Base-by-base conservation (phyloP, 2,113 vertebrate species). In the Phocoena phocoena region DNA sequence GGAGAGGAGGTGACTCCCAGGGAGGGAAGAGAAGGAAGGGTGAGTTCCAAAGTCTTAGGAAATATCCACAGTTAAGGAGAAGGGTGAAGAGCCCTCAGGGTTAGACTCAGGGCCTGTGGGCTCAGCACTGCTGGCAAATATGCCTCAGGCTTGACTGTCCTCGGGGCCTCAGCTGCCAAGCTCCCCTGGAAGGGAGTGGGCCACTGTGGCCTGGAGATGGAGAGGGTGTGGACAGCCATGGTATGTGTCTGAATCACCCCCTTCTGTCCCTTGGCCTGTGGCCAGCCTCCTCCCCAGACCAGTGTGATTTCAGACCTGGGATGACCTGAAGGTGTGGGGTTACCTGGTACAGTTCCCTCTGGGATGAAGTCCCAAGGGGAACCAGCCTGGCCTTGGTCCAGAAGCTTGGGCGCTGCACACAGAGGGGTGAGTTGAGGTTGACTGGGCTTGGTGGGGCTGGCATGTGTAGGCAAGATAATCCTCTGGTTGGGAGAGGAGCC, bases 231-330 rank as follows among this genome's bases (percentile, higher is more conserved):
- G 93, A 71, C 71, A 85, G 80, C 15, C n/a, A 4, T 50, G 47
- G 82, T 55, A 15, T 92, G 63, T 28, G 21, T 96, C 97, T 95
- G 89, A 98, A 92, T 97, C 97, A 97, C 79, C 71, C 47, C 62
- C 65, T 93, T 96, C 60, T 91, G 80, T 93, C 53, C 50, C 65
- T 89, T 95, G 94, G 97, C 44, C n/a, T 28, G 44, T 68, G 84
- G 84, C 96, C 90, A 94, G 88, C 76, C 85, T 82, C 94, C 83
- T 89, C n/a, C 93, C 74, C n/a, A 65, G 41, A 90, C 65, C 74
- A 90, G 79, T 76, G 70, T 95, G 95, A 88, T 94, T 95, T 93
- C 95, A 97, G 86, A 81, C 28, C 44, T 80, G 65, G 90, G 60
- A 88, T 97, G 96, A 96, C 95, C 93, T 79, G 70, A 87, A 93